Base-by-base conservation (phyloP, 2,113 vertebrate genomes). In the Colius striatus region DNA sequence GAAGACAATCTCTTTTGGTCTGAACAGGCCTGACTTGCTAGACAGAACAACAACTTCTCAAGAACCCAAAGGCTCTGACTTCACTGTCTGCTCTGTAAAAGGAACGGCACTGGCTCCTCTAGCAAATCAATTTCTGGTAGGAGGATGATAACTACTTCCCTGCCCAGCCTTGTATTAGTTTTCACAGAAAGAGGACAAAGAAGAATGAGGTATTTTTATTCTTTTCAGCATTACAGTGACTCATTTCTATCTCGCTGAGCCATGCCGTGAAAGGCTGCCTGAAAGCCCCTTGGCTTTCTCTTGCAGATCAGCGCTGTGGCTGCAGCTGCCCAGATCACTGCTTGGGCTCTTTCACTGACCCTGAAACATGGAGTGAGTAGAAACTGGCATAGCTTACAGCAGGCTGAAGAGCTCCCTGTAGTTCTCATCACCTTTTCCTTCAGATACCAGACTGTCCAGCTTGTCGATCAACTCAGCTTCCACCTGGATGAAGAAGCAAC, bases 401-500 rank as follows among this genome's bases (percentile, higher is more conserved):
- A 99, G 98, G 95, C 98, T 98, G 98, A 99, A 99, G 97, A 99
- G 99, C 86, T 99, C 99, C 92, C 99, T 96, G 98, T 99, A 99
- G 97, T 99, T 99, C 97, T 99, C 99, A 73, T 99, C 99, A n/a
- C 99, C 99, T 98, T 98, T 99, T 82, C 99, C 99, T 94, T 99
- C 99, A 0, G 99, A 99, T 78, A 99, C 99, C 98, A 99, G 98
- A 97, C 99, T 99, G 98, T 99, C 99, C 98, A 99, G 98, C 87
- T 99, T 99, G 96, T 99, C 99, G 61, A 99, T 99, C 97, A 99
- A 65, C 98, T 99, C 99, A 0, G 99, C 98, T 92, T 99, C 99
- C 98, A 99, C 99, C 99, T 99, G 97, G 53, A 95, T 79, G 84
- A 63, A 96, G 80, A 54, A 96, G 75, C 3, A 6, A 90, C 17